Evolutionary conservation across 2,113 vertebrate species (phyloP), one percentile per base, ranked within the genome.

Genomic region (Brienomyrus brachyistius): DNA sequence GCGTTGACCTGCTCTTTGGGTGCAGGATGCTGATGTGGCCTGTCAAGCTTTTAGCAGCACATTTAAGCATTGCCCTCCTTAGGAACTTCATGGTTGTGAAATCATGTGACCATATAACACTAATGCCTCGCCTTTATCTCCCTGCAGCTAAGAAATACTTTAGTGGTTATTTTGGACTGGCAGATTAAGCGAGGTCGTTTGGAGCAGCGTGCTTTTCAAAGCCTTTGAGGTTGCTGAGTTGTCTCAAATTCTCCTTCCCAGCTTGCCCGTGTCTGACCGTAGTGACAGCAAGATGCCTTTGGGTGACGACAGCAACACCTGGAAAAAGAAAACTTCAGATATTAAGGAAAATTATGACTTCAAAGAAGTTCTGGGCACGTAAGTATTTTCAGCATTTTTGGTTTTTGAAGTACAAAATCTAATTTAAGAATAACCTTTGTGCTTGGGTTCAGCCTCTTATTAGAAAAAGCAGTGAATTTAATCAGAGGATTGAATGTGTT

Each of bases 341-440:
- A 94, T 96, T 92, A 96, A 95, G 92, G 96, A 96, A 90, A 94
- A 94, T 82, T 96, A 95, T 74, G 96, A 96, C 93, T 96, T 96
- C 91, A 96, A 96, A 91, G 95, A 96, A 0, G 91, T 95, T 87
- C 92, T 96, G 92, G 96, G 96, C 90, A 96, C 95, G 96, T 96
- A 94, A 96, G 96, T 96, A 87, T 90, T 85, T 45, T 88, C 88
- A 51, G 54, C 51, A n/a, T 45, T 90, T 74, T 43, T 19, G 21
- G 8, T 87, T 40, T 87, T 52, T 52, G 31, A 40, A 19, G 85
- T 54, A 52, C n/a, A 40, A 84, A 43, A 43, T 80, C 10, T 17
- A 80, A 80, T 80, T 80, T 43, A 40, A 80, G 31, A 43, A 43
- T 80, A 43, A 80, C 70, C 31, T 77, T 17, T 77, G 35, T 77